phyloP scores from a whole-genome alignment of 2,113 vertebrate species.

The Psittacula cyanocephala region DNA sequence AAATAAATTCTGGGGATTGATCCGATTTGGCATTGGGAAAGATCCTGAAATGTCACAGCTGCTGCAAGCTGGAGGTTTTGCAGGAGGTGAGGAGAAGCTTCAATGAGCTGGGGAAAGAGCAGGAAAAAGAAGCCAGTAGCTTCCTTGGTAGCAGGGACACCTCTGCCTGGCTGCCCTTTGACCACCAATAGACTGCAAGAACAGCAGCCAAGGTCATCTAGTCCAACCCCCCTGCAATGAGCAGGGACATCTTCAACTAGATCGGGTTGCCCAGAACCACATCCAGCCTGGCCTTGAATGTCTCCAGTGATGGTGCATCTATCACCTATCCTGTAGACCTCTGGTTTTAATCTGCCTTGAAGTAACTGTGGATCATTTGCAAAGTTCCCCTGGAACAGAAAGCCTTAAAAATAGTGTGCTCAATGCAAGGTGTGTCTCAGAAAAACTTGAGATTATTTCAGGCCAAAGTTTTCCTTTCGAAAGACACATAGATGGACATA shows the following conservation, averaged over 20 bases:
- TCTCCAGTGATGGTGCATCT: neutral
- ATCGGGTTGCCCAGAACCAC: neutral
- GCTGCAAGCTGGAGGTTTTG: neutral
- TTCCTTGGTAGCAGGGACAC: neutral
- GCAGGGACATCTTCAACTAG: neutral
- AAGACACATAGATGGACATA: neutral
- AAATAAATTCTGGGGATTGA: neutral
- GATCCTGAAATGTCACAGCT: neutral
- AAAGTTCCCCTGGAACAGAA: neutral
- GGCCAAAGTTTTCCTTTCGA: neutral
- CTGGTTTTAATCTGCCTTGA: neutral
- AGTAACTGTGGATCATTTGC: neutral
- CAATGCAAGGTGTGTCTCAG: neutral
- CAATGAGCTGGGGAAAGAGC: accelerated
- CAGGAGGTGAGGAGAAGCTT: neutral
- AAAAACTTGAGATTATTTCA: neutral
- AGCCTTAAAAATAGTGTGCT: neutral
- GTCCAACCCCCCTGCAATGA: neutral
- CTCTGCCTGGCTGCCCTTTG: accelerated
- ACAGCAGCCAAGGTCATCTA: neutral
- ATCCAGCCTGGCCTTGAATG: neutral
- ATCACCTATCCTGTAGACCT: neutral
- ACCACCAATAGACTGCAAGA: neutral
- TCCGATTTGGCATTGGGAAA: neutral
- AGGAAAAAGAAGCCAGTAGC: neutral